Base-by-base conservation (phyloP, 2,888 invertebrate genomes). In the Diadegma fenestrale region DNA sequence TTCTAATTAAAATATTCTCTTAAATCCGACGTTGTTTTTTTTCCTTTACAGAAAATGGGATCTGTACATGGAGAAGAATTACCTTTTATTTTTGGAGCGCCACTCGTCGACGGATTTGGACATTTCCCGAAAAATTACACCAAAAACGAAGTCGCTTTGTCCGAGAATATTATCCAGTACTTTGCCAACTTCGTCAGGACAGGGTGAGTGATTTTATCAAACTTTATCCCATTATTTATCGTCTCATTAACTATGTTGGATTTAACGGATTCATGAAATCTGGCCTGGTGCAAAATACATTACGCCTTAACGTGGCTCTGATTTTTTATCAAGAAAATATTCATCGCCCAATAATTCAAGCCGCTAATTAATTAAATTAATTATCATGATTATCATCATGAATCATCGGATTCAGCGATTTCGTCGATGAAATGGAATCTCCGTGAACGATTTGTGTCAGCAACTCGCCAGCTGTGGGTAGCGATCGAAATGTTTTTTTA, bases 11-110 rank as follows among this genome's bases (percentile, higher is more conserved):
- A 10, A 51, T 19, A 19, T 19, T 58, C 58, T 26, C 26, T 26
- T 22, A 6, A 26, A 26, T 5, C 1, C 12, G 17, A 48, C 17
- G 12, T 19, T 66, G 33, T 71, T 10, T 37, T 68, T 61, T 73
- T 61, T 14, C 66, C 66, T 69, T 91, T 89, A 33, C 95, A 98
- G 97, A 95, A 97, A 87, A 97, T 98, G 96, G 98, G 98, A 22
- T 97, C 98, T 0, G 98, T 98, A 3, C 98, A 98, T 91, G 98
- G 98, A 0, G 98, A 98, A 94, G 98, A 98, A 91, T 94, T 98
- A 86, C 97, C 98, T 0, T 98, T 98, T 93, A 95, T 98, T 87
- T 98, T 98, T 91, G 98, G 98, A 48, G 98, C 98, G 12, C 98
- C 98, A 4, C 94, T 98, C 68, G 97, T 97, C 12, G 97, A 97